Evolutionary conservation across 2,113 vertebrate species (phyloP).

Genomic region (Nematolebias whitei): DNA sequence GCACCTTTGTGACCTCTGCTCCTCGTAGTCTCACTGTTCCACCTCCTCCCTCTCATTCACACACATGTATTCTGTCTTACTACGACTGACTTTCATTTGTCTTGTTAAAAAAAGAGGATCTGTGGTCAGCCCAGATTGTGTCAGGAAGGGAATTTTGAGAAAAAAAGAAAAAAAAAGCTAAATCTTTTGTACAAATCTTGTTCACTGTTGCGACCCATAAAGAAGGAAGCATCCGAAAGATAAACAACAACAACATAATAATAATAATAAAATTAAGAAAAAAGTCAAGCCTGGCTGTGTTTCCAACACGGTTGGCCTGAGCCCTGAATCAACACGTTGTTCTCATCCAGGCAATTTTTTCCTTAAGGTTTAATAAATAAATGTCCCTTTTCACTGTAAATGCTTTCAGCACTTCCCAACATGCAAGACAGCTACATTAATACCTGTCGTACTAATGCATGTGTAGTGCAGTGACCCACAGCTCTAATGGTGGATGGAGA

Average conservation of each 20-base stretch:
- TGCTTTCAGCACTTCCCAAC: conserved; percentile 54
- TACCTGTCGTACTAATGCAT: too few relatives aligned
- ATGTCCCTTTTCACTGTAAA: conserved; percentile 61
- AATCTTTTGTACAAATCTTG: too few relatives aligned
- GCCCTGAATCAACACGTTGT: conserved; percentile 70
- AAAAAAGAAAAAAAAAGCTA: too few relatives aligned
- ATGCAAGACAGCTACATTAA: conserved; percentile 61
- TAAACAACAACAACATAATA: conserved; percentile 36
- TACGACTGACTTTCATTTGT: too few relatives aligned
- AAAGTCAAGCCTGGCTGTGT: conserved; percentile 48
- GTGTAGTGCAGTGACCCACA: conserved; percentile 36
- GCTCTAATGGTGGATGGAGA: conserved; percentile 36
- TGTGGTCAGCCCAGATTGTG: too few relatives aligned
- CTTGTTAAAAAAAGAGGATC: conserved; percentile 11
- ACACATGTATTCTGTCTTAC: too few relatives aligned
- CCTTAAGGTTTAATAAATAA: conserved; percentile 61
- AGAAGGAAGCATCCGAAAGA: too few relatives aligned
- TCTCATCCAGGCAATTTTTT: conserved; percentile 61
- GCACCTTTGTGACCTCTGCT: too few relatives aligned
- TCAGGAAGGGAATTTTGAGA: too few relatives aligned
- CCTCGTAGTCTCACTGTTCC: too few relatives aligned
- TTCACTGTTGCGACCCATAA: too few relatives aligned
- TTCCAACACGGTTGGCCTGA: conserved; percentile 47
- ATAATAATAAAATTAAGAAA: conserved; percentile 53
- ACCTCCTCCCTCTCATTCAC: too few relatives aligned